Percentiles rank a stretch among this genome's conserved stretches.
Evolutionary conservation across 2,888 invertebrate genomes (phyloP).

Genomic region (Phyto melanocephala): DNA sequence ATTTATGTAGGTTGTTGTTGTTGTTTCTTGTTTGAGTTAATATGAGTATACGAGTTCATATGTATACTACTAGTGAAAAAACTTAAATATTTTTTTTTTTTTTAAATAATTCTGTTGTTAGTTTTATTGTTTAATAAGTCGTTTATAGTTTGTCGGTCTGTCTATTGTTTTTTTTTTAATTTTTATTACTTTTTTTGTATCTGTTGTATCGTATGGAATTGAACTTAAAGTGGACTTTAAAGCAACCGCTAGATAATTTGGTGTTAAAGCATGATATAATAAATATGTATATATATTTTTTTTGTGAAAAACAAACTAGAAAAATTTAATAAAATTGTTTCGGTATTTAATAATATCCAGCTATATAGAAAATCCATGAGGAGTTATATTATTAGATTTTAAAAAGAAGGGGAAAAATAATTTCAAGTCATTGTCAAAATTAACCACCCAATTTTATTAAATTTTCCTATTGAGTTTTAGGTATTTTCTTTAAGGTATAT

Average conservation of each 20-base stretch:
- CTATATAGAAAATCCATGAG: not conserved
- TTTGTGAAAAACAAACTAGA: conserved; percentile 29
- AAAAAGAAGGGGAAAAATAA: not conserved
- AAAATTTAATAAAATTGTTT: conserved; percentile 38
- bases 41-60: no score
- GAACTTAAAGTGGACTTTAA: conserved; percentile 47
- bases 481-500: conserved; percentile 35
- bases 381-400: not conserved
- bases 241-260: conserved; percentile 63
- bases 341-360: not conserved
- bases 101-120: conserved; percentile 30
- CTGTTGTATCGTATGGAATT: conserved; percentile 20
- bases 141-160: conserved; percentile 49
- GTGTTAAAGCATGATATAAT: conserved; percentile 55
- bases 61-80: conserved; percentile 43
- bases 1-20: not conserved
- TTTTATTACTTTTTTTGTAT: conserved; percentile 1
- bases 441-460: conserved; percentile 12
- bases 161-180: conserved; percentile 45
- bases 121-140: conserved; percentile 44
- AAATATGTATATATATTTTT: conserved; percentile 40
- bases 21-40: no score
- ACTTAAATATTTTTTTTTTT: conserved; percentile 19
- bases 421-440: not conserved
- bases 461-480: conserved; percentile 40